phyloP scores from a whole-genome alignment of 2,888 invertebrate species.

The Uloborus plumipes region DNA sequence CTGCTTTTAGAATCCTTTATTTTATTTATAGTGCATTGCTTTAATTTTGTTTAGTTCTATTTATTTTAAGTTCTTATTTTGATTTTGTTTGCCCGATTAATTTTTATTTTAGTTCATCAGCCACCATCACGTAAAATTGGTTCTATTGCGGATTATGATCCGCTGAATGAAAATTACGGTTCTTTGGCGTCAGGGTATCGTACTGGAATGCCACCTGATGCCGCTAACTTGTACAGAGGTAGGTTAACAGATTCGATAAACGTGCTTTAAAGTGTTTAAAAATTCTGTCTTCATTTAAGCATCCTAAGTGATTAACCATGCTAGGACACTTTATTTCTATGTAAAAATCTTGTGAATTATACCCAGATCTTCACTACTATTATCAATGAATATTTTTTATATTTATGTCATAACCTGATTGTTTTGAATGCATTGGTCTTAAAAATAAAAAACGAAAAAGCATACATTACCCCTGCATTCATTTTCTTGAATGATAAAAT shows the following conservation, averaged over 20 bases:
- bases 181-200: conserved; percentile 74
- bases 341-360: no score
- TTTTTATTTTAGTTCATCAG: conserved; percentile 73
- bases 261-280: no score
- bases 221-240: conserved; percentile 54
- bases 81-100: conserved; percentile 54
- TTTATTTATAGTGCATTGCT: conserved; percentile 9
- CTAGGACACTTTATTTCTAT: no score
- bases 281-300: no score
- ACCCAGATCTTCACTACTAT: no score
- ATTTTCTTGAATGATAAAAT: no score
- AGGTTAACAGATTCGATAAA: not conserved
- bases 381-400: no score
- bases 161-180: conserved; percentile 89
- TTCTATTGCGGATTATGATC: conserved; percentile 95
- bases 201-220: conserved; percentile 27
- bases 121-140: conserved; percentile 81
- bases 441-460: no score
- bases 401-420: no score
- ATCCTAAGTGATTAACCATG: no score
- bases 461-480: no score
- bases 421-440: no score
- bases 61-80: conserved; percentile 37
- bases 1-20: not conserved
- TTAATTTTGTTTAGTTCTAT: not conserved